Base-by-base conservation (phyloP, 1,140 invertebrate genomes). In the Maconellicoccus hirsutus region DNA sequence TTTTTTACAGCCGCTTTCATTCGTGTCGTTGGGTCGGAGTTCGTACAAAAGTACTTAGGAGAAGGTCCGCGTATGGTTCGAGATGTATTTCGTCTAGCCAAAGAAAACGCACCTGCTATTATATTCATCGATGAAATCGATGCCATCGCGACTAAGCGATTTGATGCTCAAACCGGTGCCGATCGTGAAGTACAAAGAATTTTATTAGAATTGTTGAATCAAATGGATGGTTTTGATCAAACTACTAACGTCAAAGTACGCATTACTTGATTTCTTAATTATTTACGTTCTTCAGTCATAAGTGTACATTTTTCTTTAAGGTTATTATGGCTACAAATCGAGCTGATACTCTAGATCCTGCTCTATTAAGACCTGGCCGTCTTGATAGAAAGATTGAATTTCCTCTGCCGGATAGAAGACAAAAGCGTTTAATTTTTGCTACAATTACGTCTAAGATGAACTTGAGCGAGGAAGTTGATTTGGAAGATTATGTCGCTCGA, bases 141-240 rank as follows among this genome's bases (percentile, higher is more conserved):
- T 82, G 96, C 96, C 22, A 99, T 98, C 77, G 96, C 96, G 25
- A 98, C 96, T 0, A 98, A 98, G 80, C 85, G 96, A 80, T 98
- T 98, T 82, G 96, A 98, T 84, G 96, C 96, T 16, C 96, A 99
- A 82, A 99, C 96, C 76, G 96, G 96, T 76, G 97, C 97, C 72
- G 98, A 99, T 85, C 85, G 98, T 75, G 97, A 99, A 82, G 98
- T 99, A 0, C 98, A 99, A 80, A 87, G 98, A 81, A 99, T 99
- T 81, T 80, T 99, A 1, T 82, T 99, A 2, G 98, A 99, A 78
- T 82, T 99, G 12, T 82, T 99, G 0, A 99, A 99, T 83, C 98
- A 99, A 82, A 99, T 99, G 97, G 98, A 99, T 83, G 98, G 98
- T 70, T 99, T 99, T 82, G 97, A 99, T 84, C 96, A 99, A 81